These are phyloP conservation scores for Serinus canaria DNA, from an alignment of 2,113 vertebrate species.

Conservation along the genomic window DNA sequence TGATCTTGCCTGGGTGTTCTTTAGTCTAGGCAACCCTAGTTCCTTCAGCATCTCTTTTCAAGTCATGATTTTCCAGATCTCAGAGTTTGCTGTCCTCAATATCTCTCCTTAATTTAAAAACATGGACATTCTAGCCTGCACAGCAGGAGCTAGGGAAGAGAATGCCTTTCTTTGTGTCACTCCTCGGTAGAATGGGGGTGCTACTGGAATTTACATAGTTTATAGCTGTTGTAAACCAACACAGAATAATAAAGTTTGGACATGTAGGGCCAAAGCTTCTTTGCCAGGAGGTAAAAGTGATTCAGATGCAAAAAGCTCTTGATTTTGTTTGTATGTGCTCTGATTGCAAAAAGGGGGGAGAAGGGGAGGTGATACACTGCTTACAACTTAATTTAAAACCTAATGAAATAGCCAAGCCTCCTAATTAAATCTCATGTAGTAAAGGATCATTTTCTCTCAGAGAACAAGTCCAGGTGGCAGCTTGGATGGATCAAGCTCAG, in stretches of 20 bases:
- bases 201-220: background rate
- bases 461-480: background rate
- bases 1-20: accelerated
- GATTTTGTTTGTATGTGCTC: background rate
- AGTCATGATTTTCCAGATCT: background rate
- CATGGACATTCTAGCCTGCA: background rate
- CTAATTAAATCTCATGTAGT: background rate
- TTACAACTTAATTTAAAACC: background rate
- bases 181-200: background rate
- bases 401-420: background rate
- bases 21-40: background rate
- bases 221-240: background rate
- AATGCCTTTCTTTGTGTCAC: background rate
- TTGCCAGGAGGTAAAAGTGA: background rate
- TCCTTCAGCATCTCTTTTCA: background rate
- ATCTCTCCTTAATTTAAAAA: background rate
- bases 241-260: background rate
- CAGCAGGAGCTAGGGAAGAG: background rate
- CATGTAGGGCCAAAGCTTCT: background rate
- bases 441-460: background rate
- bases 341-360: background rate
- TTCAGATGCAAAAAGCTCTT: background rate
- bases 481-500: background rate
- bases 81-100: background rate
- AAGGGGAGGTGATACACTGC: background rate